Evolutionary conservation across 2,113 vertebrate genomes (phyloP), one percentile per base, ranked within the genome.

Genomic region (Zosterops pallidus): DNA sequence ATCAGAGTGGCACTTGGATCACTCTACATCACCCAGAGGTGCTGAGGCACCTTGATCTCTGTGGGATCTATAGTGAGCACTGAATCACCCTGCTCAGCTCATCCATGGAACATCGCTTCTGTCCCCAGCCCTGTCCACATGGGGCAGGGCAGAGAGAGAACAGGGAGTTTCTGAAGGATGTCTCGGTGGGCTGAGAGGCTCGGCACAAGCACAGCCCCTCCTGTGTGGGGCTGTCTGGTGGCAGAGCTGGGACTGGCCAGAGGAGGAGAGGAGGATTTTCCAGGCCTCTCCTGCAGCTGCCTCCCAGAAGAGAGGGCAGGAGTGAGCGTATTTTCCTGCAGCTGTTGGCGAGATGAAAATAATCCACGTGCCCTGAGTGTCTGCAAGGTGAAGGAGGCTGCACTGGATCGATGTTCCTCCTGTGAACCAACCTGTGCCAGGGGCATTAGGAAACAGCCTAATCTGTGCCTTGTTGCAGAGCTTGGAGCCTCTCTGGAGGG

Each of bases 371-470:
- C 50, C 23, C 49, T 3, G 5, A 18, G 24, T 6, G 33, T 33
- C 37, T 68, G 65, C 39, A 29, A 67, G 49, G 44, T 1, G 4
- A 62, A 41, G 81, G n/a, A 44, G 53, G 15, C 11, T 23, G 11
- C 20, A 2, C 18, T 4, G 44, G 26, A 2, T 28, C 0, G 0
- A 5, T 22, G 25, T 23, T 56, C 19, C 17, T 23, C 42, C 50
- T 0, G 0, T 2, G 42, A 56, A n/a, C 42, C 65, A 57, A 1
- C 44, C 39, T 49, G 23, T 9, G 31, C 39, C 44, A 4, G 35
- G 35, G 24, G 15, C 25, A 2, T 14, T 7, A 24, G 65, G 69
- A 41, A 65, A 12, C 4, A 41, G 6, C 24, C 77, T 3, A 1
- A 42, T 17, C 46, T 2, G 1, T 20, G 55, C 49, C 46, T 6